Conservation (phyloP, 2,113 vertebrate species). For the Erinaceus europaeus region DNA sequence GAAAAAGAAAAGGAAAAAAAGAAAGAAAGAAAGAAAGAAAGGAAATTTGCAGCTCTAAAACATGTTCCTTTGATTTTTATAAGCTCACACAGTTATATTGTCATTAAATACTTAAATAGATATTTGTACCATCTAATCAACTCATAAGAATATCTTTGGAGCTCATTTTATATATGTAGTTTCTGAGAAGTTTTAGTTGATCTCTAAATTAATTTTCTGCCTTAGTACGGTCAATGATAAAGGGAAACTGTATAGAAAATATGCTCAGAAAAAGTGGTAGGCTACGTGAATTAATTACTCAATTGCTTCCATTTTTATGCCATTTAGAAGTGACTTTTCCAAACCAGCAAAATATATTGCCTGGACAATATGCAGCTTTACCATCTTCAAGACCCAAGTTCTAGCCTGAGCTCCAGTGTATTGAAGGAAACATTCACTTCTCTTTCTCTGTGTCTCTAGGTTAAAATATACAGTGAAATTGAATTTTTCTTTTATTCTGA, state of each 20-base stretch:
- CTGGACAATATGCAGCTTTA: too few relatives aligned
- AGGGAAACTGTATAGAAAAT: conserved; percentile 43
- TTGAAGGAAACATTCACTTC: too few relatives aligned
- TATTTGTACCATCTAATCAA: conserved; percentile 48
- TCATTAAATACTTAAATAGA: conserved; percentile 57
- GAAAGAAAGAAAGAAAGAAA: too few relatives aligned
- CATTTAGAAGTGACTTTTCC: too few relatives aligned
- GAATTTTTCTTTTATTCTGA: conserved; percentile 42
- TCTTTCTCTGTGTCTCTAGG: too few relatives aligned
- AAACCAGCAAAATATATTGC: too few relatives aligned
- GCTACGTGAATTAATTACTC: not conserved
- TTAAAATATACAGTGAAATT: too few relatives aligned
- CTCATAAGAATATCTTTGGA: conserved; percentile 36
- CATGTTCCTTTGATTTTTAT: not conserved
- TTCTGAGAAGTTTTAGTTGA: conserved; percentile 48
- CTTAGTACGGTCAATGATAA: conserved; percentile 53
- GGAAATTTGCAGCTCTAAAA: not conserved
- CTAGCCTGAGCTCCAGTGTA: too few relatives aligned
- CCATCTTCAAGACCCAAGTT: too few relatives aligned
- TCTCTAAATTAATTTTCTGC: conserved; percentile 49
- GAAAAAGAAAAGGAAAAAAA: too few relatives aligned
- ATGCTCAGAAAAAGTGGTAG: not conserved
- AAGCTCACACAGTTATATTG: conserved; percentile 33
- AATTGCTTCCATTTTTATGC: not conserved
- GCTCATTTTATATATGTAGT: conserved; percentile 50